phyloP scores from a whole-genome alignment of 2,113 vertebrate genomes.

The Myrmecophaga tridactyla region DNA sequence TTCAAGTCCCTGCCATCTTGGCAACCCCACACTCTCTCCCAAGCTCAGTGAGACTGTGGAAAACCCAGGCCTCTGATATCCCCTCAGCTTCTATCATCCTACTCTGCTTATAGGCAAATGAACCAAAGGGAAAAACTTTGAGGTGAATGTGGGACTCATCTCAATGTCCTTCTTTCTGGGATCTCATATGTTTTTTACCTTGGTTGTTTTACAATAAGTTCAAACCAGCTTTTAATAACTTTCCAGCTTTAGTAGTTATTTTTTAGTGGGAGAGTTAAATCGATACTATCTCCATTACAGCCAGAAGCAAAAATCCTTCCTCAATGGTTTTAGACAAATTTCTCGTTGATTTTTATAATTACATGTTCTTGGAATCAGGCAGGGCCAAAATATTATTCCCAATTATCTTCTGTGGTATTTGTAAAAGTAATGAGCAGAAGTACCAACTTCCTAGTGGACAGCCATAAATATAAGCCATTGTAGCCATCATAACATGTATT shows the following conservation, averaged over 20 bases:
- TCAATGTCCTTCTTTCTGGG: not conserved
- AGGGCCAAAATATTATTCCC: not conserved
- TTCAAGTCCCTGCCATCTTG: not conserved
- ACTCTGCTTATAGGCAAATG: not conserved
- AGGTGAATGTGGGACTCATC: not conserved
- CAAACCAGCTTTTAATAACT: not conserved
- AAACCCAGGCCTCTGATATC: not conserved
- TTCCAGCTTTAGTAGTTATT: not conserved
- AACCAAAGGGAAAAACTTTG: not conserved
- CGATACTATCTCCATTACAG: not conserved
- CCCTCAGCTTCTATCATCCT: not conserved
- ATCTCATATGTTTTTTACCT: not conserved
- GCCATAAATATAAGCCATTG: not conserved
- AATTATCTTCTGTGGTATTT: not conserved
- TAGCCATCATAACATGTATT: not conserved
- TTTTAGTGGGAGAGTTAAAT: not conserved
- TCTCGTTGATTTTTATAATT: not conserved
- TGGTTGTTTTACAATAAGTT: not conserved
- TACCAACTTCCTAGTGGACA: not conserved
- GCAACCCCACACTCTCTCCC: not conserved
- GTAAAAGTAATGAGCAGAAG: constrained; percentile 5
- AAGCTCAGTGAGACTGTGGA: not conserved
- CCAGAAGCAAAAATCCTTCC: not conserved
- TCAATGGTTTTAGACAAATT: not conserved
- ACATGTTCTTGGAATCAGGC: not conserved